phyloP scores from a whole-genome alignment of 1,140 invertebrate genomes.

The Drosophila mauritiana region DNA sequence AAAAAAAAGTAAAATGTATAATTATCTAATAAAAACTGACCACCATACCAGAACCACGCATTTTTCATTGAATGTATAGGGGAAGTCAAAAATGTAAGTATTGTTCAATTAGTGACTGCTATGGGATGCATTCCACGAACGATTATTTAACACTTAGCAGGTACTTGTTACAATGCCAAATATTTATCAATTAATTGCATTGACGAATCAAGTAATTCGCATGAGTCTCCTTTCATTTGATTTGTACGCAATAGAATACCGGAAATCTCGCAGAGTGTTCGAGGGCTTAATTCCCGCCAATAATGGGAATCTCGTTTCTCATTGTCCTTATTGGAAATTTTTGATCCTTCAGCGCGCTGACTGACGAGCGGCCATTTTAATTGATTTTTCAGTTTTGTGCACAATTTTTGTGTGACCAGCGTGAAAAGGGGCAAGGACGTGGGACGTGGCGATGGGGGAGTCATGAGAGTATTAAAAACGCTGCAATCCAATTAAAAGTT shows the following conservation, averaged over 20 bases:
- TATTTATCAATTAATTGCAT: neutral
- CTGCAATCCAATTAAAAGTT: slow-evolving; percentile 80
- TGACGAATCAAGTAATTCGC: neutral
- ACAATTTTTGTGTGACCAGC: slow-evolving; percentile 31
- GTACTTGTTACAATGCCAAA: neutral
- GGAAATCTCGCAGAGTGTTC: neutral
- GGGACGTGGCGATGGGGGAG: neutral
- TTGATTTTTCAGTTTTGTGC: slow-evolving; percentile 69
- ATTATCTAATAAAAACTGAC: slow-evolving; percentile 73
- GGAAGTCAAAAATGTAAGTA: too few species aligned
- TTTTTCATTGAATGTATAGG: neutral
- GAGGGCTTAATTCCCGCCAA: neutral
- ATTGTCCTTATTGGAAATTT: slow-evolving; percentile 46
- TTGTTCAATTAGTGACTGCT: too few species aligned
- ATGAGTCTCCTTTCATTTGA: neutral
- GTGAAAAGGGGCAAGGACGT: neutral
- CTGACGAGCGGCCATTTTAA: slow-evolving; percentile 61
- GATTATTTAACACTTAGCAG: neutral
- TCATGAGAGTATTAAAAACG: slow-evolving; percentile 72
- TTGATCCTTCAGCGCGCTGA: slow-evolving; percentile 58
- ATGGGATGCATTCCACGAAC: too few species aligned
- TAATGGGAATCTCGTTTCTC: neutral
- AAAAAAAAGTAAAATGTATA: slow-evolving; percentile 64
- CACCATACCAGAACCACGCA: slow-evolving; percentile 64
- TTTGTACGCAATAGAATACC: neutral